These are phyloP conservation scores for Romanogobio albipinnatus DNA, from an alignment of 2,113 vertebrate genomes.

Conservation along the genomic window DNA sequence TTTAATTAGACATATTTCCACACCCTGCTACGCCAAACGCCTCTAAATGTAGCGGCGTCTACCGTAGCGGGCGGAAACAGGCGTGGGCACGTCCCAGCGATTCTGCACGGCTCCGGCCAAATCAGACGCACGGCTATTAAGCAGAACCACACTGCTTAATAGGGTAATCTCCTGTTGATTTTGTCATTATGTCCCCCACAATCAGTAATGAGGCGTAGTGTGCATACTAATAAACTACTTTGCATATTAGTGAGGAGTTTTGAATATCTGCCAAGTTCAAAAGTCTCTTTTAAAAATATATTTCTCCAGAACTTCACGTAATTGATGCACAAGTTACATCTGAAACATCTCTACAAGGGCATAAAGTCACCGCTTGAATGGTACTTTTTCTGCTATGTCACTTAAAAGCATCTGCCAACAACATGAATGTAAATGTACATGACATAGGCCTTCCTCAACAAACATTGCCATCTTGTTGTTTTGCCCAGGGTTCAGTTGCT, in stretches of 20 bases:
- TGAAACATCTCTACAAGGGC: background rate
- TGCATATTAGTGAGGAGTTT: constrained; percentile 70
- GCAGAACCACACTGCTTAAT: constrained; percentile 75
- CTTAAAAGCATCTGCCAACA: background rate
- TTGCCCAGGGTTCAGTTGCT: constrained; percentile 21
- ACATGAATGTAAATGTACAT: constrained; percentile 32
- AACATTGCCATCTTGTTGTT: constrained; percentile 12
- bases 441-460: background rate
- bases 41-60: constrained; percentile 69
- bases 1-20: constrained; percentile 79
- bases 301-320: background rate
- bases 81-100: constrained; percentile 67
- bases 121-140: constrained; percentile 74
- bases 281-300: background rate
- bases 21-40: constrained; percentile 69
- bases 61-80: constrained; percentile 61
- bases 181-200: constrained; percentile 65
- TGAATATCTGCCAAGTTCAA: constrained; percentile 55
- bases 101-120: constrained; percentile 65
- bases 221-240: constrained; percentile 66
- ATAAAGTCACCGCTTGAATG: background rate
- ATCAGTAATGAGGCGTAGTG: constrained; percentile 67
- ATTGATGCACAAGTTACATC: background rate
- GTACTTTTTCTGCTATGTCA: constrained; percentile 51
- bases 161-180: constrained; percentile 72